Conservation (phyloP, 2,888 invertebrate species). For the Watsonalla cultraria region DNA sequence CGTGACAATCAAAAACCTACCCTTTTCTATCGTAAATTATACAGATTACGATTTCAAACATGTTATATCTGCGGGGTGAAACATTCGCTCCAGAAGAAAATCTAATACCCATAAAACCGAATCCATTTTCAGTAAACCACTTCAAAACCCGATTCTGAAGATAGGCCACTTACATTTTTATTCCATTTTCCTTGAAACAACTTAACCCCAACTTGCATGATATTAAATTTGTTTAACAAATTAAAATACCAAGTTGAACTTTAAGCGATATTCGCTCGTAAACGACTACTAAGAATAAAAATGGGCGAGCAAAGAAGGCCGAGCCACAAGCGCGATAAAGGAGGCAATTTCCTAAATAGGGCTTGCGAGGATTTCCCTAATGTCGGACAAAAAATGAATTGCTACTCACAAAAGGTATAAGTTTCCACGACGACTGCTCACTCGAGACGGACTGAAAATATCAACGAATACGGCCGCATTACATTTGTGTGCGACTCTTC, state of each 20-base stretch:
- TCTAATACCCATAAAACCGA: constrained; percentile 14
- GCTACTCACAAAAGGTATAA: constrained; percentile 41
- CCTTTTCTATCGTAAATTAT: constrained; percentile 22
- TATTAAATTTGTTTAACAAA: constrained; percentile 29
- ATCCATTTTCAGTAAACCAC: constrained; percentile 20
- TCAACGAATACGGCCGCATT: background rate
- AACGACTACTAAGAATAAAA: constrained; percentile 36
- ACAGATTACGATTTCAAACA: constrained; percentile 21
- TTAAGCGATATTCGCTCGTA: constrained; percentile 23
- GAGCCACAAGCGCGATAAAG: constrained; percentile 63
- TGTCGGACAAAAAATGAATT: constrained; percentile 67
- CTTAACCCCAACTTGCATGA: constrained; percentile 16
- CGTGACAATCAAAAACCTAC: constrained; percentile 10
- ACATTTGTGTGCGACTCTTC: background rate
- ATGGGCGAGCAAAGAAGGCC: constrained; percentile 27
- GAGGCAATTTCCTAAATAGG: constrained; percentile 71
- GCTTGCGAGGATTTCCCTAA: constrained; percentile 68
- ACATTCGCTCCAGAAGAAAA: background rate
- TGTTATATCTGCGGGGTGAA: constrained; percentile 20
- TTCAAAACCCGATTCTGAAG: constrained; percentile 19
- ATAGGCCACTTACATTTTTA: background rate
- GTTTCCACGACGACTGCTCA: constrained; percentile 25
- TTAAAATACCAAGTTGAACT: constrained; percentile 19
- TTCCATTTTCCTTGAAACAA: constrained; percentile 7
- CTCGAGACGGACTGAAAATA: constrained; percentile 13